phyloP scores from a whole-genome alignment of 2,113 vertebrate species.

The Pelusios castaneus region DNA sequence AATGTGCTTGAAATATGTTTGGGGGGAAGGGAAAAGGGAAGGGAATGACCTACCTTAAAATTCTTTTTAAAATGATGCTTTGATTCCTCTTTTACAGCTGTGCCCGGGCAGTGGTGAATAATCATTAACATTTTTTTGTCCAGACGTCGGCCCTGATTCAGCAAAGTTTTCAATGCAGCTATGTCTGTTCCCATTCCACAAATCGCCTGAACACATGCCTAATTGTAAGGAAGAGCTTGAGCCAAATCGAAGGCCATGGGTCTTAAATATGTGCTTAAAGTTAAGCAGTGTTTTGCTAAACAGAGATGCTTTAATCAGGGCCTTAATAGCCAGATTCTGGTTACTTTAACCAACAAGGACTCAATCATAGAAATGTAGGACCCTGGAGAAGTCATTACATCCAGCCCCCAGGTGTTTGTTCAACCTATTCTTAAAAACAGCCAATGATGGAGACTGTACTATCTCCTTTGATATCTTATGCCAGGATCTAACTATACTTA shows the following conservation, averaged over 20 bases:
- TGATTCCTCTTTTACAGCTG: not conserved
- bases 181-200: not conserved
- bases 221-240: conserved; percentile 54
- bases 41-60: conserved; percentile 34
- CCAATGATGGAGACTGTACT: not conserved
- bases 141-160: rapidly evolving
- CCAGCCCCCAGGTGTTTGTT: not conserved
- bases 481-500: not conserved
- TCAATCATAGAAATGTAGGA: not conserved
- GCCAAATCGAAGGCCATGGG: not conserved
- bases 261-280: not conserved
- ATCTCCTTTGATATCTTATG: not conserved
- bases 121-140: not conserved
- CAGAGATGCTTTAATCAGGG: not conserved
- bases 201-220: conserved; percentile 9
- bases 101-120: not conserved
- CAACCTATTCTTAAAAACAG: not conserved
- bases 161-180: not conserved
- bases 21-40: not conserved
- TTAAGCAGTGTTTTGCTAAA: conserved; percentile 32
- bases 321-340: not conserved
- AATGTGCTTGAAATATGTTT: conserved; percentile 55
- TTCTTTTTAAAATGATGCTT: conserved; percentile 17
- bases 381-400: not conserved
- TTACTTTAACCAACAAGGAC: not conserved